Percentiles rank a stretch among this genome's conserved stretches.
Conservation (phyloP, 1,140 invertebrate species). For the Ceratina calcarata region DNA sequence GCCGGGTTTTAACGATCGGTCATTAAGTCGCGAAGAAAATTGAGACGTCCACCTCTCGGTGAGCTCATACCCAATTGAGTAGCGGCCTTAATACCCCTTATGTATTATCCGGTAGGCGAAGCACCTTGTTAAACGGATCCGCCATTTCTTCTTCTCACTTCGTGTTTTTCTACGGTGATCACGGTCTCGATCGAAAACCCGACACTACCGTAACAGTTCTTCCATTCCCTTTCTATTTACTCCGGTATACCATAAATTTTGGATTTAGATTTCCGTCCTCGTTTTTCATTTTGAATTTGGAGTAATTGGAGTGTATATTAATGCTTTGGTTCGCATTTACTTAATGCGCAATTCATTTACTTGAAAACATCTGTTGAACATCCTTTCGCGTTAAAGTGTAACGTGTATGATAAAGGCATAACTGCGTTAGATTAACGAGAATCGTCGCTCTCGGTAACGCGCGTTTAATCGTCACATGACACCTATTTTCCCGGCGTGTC, state of each 20-base stretch:
- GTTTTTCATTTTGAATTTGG: not conserved
- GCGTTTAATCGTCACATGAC: constrained; percentile 39
- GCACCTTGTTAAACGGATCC: constrained; percentile 59
- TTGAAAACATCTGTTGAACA: not conserved
- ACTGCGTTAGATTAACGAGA: constrained; percentile 10
- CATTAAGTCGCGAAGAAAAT: constrained; percentile 76
- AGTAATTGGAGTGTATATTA: no score
- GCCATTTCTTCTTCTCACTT: constrained; percentile 52
- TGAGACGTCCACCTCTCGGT: constrained; percentile 73
- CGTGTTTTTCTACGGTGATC: constrained; percentile 46
- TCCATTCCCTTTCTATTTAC: not conserved
- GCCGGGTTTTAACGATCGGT: constrained; percentile 75
- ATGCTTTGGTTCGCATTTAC: not conserved
- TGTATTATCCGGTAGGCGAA: constrained; percentile 71
- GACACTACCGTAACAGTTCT: constrained; percentile 34
- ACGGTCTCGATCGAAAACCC: constrained; percentile 38
- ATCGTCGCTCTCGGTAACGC: constrained; percentile 18
- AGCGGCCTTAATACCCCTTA: constrained; percentile 69
- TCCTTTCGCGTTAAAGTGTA: no score
- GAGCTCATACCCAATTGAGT: constrained; percentile 72
- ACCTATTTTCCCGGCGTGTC: constrained; percentile 32
- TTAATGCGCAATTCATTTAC: not conserved
- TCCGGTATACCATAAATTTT: no score
- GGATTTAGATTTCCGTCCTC: not conserved
- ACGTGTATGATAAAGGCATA: not conserved